A percentile compares a stretch with the other conserved stretches of the same genome.
Evolutionary conservation across 37 sponge, comb jelly and placozoan genomes (phyloP).

Genomic region (Chondrosia reniformis): DNA sequence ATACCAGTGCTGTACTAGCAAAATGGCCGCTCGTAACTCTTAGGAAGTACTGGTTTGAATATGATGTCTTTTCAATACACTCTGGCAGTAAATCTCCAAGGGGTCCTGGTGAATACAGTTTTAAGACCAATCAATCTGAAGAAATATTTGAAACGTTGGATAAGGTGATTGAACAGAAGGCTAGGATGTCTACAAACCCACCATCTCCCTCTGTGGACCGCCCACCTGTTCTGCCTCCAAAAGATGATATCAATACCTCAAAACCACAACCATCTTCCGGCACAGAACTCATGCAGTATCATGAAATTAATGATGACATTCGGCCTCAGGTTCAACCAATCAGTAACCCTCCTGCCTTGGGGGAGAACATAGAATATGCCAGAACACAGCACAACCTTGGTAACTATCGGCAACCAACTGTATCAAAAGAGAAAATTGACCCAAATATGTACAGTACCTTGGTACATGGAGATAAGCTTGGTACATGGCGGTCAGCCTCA

Average conservation of each 20-base stretch:
- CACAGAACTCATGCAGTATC: neutral
- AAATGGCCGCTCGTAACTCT: slow-evolving; percentile 62
- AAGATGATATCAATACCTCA: neutral
- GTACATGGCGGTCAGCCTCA: slow-evolving; percentile 3
- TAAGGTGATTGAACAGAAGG: slow-evolving; percentile 10
- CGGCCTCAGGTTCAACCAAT: neutral
- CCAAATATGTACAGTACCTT: neutral
- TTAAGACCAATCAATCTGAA: slow-evolving; percentile 38
- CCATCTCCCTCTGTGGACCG: neutral
- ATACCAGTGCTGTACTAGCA: slow-evolving; percentile 13
- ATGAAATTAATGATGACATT: slow-evolving; percentile 3
- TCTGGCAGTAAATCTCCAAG: slow-evolving; percentile 65
- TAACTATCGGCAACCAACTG: neutral
- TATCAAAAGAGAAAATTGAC: neutral
- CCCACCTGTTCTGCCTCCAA: neutral
- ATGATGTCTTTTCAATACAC: slow-evolving; percentile 39
- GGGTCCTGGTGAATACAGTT: slow-evolving; percentile 63
- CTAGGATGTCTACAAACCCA: neutral
- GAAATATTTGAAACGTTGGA: slow-evolving; percentile 43
- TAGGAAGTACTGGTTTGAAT: slow-evolving; percentile 41
- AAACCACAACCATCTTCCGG: neutral
- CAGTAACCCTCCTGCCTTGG: neutral
- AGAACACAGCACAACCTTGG: slow-evolving; percentile 2
- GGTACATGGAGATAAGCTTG: neutral
- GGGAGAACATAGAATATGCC: neutral